A percentile compares a stretch with the other conserved stretches of the same genome.
phyloP scores from a whole-genome alignment of 2,797 vertebrate species.

The Enteromius treurensis region DNA sequence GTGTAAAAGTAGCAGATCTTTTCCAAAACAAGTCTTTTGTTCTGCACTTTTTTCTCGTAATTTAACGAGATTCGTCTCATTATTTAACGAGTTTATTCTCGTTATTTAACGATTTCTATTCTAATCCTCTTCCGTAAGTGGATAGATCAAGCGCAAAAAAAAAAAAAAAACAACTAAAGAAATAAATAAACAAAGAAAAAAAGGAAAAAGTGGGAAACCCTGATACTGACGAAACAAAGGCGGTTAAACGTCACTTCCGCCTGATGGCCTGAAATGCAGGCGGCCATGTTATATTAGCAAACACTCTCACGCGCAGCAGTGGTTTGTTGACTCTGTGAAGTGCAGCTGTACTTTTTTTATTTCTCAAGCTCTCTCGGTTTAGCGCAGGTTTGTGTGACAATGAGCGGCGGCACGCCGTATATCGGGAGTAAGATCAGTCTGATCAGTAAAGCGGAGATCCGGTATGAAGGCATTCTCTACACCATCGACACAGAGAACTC shows the following conservation, averaged over 20 bases:
- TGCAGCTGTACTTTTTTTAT: background rate
- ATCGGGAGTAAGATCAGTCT: slow-evolving; percentile 97
- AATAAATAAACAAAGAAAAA: background rate
- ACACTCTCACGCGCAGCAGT: slow-evolving; percentile 23
- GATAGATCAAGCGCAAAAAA: background rate
- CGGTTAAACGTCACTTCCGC: slow-evolving; percentile 45
- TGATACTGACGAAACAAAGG: background rate
- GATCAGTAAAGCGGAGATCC: slow-evolving; percentile 91
- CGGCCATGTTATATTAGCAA: slow-evolving; percentile 84
- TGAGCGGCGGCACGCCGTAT: slow-evolving; percentile 97
- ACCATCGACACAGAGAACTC: slow-evolving; percentile 95
- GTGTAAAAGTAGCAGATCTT: too few relatives aligned
- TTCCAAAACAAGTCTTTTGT: too few relatives aligned
- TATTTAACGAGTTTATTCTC: too few relatives aligned
- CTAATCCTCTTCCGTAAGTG: too few relatives aligned
- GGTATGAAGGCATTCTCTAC: slow-evolving; percentile 91
- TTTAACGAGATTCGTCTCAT: too few relatives aligned
- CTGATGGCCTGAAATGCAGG: slow-evolving; percentile 69
- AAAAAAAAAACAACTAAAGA: background rate
- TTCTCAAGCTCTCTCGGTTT: background rate
- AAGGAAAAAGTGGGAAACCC: background rate
- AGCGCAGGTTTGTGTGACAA: slow-evolving; percentile 56
- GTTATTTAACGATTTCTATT: too few relatives aligned
- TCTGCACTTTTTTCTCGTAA: too few relatives aligned
- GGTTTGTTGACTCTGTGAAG: slow-evolving; percentile 15